Evolutionary conservation across 2,797 vertebrate species (phyloP), one percentile per base, ranked within the genome.

Genomic region (Crossoptilon crossoptilon): DNA sequence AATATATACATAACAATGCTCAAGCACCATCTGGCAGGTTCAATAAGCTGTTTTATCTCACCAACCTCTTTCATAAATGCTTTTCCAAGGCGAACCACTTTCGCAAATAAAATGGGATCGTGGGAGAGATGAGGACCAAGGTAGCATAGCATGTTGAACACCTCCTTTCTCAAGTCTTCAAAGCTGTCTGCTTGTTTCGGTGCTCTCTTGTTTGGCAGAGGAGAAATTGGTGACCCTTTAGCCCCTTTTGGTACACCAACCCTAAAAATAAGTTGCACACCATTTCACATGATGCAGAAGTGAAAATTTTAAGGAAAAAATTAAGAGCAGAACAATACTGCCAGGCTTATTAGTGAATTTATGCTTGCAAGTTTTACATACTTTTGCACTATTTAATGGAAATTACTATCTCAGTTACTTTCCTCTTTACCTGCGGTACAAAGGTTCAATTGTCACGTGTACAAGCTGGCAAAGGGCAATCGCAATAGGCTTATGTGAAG

Each of bases 31-130:
- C 41, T 86, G 3, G 26, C 39, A 1, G 0, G 69, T 84, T 18
- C 33, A 35, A 66, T 3, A 53, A 78, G 29, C 27, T 62, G 11
- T 22, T 87, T 41, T 60, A n/a, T 69, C 66, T 95, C 74, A 97
- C 97, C 93, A 95, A 99, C 99, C 99, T 99, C 99, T 95, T 99
- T 99, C 99, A 99, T 99, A 96, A 99, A 99, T 26, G 97, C 99
- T 96, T 99, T 99, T 91, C 99, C 99, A 84, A 99, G 98, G 33
- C 99, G 98, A 53, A 99, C 98, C 24, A 99, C 97, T 98, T 99
- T 99, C 33, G 99, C 99, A 18, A 99, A 99, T 77, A 99, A 98
- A 96, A 99, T 98, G 43, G 99, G 98, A 93, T 99, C 99, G 1
- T 99, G 99, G 71, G 99, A 98, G 63, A 99, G 98, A 91, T 99